A percentile compares a stretch with the other conserved stretches of the same genome.
Conservation (phyloP, 2,888 invertebrate species). For the Sinopyrophorus schimmeli region DNA sequence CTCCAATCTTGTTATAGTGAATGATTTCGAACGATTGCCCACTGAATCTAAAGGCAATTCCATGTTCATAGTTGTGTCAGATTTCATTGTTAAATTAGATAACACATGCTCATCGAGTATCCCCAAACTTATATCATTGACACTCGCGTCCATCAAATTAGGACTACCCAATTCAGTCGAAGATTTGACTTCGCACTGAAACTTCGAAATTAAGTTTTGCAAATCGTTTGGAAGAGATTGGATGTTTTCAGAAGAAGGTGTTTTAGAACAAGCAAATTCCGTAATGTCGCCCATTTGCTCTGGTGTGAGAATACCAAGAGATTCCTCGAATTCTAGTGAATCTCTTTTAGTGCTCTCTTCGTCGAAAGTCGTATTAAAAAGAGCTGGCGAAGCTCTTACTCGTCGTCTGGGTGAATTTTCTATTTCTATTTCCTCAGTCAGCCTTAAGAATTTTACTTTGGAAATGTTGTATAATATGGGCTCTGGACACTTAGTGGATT, state of each 20-base stretch:
- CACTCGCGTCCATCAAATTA: constrained; percentile 44
- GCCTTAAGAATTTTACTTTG: too few species aligned
- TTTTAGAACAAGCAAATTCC: constrained; percentile 49
- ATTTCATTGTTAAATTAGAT: constrained; percentile 58
- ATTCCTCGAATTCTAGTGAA: constrained; percentile 80
- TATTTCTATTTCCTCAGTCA: constrained; percentile 13
- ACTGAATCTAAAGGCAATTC: constrained; percentile 59
- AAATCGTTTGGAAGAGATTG: constrained; percentile 22
- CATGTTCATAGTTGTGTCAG: constrained; percentile 62
- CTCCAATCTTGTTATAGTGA: constrained; percentile 61
- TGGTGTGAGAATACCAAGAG: constrained; percentile 83
- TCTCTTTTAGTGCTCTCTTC: constrained; percentile 65
- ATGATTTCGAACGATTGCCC: constrained; percentile 53
- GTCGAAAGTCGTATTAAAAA: constrained; percentile 26
- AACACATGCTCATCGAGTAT: constrained; percentile 65
- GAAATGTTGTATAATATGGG: background rate
- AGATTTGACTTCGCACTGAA: constrained; percentile 9
- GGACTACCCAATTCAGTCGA: constrained; percentile 38
- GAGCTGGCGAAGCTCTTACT: constrained; percentile 8
- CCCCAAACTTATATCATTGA: constrained; percentile 50
- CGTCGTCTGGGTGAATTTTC: constrained; percentile 24
- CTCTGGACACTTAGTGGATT: too few species aligned
- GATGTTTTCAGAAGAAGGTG: constrained; percentile 59
- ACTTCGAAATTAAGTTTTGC: constrained; percentile 23
- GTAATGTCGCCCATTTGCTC: constrained; percentile 81